Base-by-base conservation (phyloP, 92 coral and sea anemone genomes). In the Diadumene lineata region DNA sequence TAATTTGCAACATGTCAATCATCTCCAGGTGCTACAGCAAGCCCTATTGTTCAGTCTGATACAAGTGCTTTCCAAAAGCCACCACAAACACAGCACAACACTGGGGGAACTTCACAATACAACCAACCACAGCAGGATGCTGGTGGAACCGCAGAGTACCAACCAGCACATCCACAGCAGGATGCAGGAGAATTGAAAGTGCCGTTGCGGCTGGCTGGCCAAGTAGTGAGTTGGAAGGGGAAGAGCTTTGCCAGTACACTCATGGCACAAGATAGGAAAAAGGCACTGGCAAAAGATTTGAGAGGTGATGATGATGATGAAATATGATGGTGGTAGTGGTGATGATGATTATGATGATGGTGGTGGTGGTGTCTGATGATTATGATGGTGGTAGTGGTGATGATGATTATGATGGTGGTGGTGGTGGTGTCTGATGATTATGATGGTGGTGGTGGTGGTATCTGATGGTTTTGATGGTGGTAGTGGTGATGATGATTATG, bases 161-260 rank as follows among this genome's bases (percentile, higher is more conserved):
- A n/a, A n/a, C n/a, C n/a, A n/a, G n/a, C n/a, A n/a, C n/a, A 26
- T 64, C 17, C 66, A 60, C n/a, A n/a, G n/a, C n/a, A n/a, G n/a
- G n/a, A n/a, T n/a, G n/a, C n/a, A n/a, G n/a, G n/a, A n/a, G 86
- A 73, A 8, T 21, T 69, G 23, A 69, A 70, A 27, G 63, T 62
- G 21, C 98, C 98, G 0, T 28, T 74, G 23, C 83, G 98, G 23
- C 91, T 92, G n/a, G 94, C 96, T 6, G 98, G 98, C 0, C 80
- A 86, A 30, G 79, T 85, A 0, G 86, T 94, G 53, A 84, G 80
- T 56, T 94, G 98, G 98, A 85, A 77, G 8, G 68, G 68, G 69
- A 77, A 70, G 51, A 55, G 75, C 1, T 78, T 77, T 48, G 56
- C 79, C 10, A 62, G 83, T 66, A 69, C 67, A 34, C 32, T 65